These are phyloP conservation scores for Typhlomys cinereus DNA, from an alignment of 2,113 vertebrate species.

Conservation along the genomic window DNA sequence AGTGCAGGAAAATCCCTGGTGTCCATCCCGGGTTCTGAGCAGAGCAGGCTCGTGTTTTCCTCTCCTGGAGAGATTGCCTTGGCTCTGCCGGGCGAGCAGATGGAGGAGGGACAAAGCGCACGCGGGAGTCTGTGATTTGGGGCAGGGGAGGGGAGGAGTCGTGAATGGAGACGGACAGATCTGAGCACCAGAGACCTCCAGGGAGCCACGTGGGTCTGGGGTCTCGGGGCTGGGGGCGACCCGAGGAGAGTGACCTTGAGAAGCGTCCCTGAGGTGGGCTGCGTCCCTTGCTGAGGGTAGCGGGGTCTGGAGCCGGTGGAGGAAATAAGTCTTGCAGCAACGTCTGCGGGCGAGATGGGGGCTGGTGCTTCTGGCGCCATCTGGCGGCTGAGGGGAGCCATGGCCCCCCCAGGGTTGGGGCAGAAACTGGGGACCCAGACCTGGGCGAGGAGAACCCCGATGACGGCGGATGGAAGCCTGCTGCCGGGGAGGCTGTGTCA, in stretches of 20 bases:
- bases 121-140: background rate
- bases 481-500: background rate
- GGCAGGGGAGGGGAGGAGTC: background rate
- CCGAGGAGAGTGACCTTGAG: background rate
- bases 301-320: background rate
- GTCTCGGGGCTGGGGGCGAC: background rate
- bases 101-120: background rate
- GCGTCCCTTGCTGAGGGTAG: background rate
- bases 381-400: background rate
- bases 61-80: background rate
- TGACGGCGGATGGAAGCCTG: background rate
- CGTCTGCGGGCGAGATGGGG: no score
- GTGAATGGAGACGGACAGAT: background rate
- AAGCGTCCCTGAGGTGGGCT: background rate
- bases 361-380: background rate
- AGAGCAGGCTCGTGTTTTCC: background rate
- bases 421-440: background rate
- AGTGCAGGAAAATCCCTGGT: rapidly evolving
- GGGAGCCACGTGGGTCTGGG: rapidly evolving
- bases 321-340: no score
- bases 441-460: background rate
- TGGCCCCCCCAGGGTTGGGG: no score
- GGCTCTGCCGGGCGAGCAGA: background rate
- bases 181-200: background rate
- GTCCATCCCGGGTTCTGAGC: background rate